A percentile compares a stretch with the other conserved stretches of the same genome.
Conservation (phyloP, 2,797 vertebrate genomes). For the Enteromius viviparus region DNA sequence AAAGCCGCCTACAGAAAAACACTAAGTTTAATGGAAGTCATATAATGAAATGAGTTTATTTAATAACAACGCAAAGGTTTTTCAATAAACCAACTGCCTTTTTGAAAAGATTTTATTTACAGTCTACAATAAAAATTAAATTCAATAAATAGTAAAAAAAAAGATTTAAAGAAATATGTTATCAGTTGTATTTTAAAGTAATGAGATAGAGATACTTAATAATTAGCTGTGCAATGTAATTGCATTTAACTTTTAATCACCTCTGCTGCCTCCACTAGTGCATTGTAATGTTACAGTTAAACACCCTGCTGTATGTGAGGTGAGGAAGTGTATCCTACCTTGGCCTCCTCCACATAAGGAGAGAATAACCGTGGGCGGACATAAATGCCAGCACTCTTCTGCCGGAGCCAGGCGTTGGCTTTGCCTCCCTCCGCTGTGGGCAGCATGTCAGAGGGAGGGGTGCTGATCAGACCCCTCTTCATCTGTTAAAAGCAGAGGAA, state of each 20-base stretch:
- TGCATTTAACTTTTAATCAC: not conserved
- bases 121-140: not conserved
- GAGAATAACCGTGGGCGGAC: constrained; percentile 95
- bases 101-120: not conserved
- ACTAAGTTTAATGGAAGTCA: constrained; percentile 1
- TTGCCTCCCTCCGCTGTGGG: constrained; percentile 95
- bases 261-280: not conserved
- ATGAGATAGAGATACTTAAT: not conserved
- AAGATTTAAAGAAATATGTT: not conserved
- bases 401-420: constrained; percentile 93
- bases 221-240: not conserved
- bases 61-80: not conserved
- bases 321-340: constrained; percentile 78
- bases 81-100: not conserved
- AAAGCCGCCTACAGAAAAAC: constrained; percentile 84
- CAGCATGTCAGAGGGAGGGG: constrained; percentile 97
- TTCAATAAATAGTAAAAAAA: not conserved
- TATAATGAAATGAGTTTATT: not conserved
- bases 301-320: constrained; percentile 10
- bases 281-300: not conserved
- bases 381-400: constrained; percentile 96
- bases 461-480: constrained; percentile 97
- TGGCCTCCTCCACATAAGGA: constrained; percentile 98
- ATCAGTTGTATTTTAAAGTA: not conserved
- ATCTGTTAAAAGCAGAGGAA: constrained; percentile 75